Conservation (phyloP, 2,888 invertebrate species). For the Aethes cnicana region DNA sequence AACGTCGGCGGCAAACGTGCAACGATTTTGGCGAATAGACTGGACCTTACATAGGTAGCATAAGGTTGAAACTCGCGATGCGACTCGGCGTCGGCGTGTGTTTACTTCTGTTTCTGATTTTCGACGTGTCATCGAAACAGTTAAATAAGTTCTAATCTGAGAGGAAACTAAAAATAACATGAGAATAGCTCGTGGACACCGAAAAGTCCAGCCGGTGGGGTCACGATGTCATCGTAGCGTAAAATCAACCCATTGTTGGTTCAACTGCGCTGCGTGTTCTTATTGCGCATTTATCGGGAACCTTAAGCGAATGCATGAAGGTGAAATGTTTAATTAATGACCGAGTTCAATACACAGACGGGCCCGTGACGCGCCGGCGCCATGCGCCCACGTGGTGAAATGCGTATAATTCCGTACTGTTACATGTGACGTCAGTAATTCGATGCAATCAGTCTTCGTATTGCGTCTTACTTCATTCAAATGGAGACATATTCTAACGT, state of each 20-base stretch:
- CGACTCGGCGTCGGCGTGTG: no score
- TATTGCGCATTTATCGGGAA: constrained; percentile 37
- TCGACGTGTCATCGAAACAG: no score
- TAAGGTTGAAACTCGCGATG: no score
- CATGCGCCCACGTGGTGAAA: constrained; percentile 32
- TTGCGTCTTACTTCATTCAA: constrained; percentile 24
- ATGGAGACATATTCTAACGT: not conserved
- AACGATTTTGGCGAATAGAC: no score
- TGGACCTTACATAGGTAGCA: no score
- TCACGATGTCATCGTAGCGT: constrained; percentile 16
- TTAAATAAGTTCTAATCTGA: no score
- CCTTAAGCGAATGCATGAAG: constrained; percentile 47
- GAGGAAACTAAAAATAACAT: no score
- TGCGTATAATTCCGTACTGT: constrained; percentile 34
- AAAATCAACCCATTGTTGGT: constrained; percentile 8
- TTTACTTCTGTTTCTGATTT: no score
- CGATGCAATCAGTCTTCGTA: constrained; percentile 16
- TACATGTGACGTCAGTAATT: constrained; percentile 17
- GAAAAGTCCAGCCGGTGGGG: no score
- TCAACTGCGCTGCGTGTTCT: constrained; percentile 20
- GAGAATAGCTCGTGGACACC: no score
- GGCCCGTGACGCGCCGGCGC: constrained; percentile 39
- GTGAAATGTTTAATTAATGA: constrained; percentile 58
- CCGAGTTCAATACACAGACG: constrained; percentile 58
- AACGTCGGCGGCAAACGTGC: no score